Percentiles rank a stretch among this genome's conserved stretches.
Evolutionary conservation across 2,888 invertebrate genomes (phyloP).

Genomic region (Caenorhabditis afra): DNA sequence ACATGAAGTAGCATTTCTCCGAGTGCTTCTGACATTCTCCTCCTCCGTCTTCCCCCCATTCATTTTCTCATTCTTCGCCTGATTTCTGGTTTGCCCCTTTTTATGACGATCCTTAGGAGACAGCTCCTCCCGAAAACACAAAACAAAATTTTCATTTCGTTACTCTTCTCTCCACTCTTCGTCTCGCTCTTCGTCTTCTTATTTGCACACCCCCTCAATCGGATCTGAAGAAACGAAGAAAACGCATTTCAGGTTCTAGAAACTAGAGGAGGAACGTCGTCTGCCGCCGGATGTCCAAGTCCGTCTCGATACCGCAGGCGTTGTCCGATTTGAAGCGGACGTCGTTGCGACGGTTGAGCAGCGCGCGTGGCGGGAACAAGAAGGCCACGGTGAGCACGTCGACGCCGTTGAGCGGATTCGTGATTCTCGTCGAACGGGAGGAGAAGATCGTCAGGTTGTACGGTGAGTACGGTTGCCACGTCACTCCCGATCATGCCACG

Average conservation of each 20-base stretch:
- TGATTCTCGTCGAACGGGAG: conserved; percentile 64
- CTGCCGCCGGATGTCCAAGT: conserved; percentile 57
- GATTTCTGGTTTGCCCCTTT: background rate
- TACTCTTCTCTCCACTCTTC: too few relatives aligned
- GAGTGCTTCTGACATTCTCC: conserved; percentile 48
- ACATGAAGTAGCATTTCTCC: conserved; percentile 53
- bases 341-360: conserved; percentile 61
- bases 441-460: conserved; percentile 57
- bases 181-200: conserved; percentile 1
- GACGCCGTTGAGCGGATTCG: conserved; percentile 67
- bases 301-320: conserved; percentile 69
- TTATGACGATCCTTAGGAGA: background rate
- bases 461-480: conserved; percentile 37
- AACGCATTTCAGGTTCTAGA: background rate
- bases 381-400: conserved; percentile 24
- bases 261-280: too few relatives aligned
- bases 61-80: conserved; percentile 1
- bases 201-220: conserved; percentile 16
- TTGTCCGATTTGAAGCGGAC: conserved; percentile 64
- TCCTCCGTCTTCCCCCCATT: conserved; percentile 2
- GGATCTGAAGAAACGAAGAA: background rate
- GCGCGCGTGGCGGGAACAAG: conserved; percentile 24
- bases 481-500: background rate
- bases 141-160: conserved; percentile 41
- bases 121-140: conserved; percentile 1